Base-by-base conservation (phyloP, 2,888 invertebrate species). In the Amphipoea lucens region DNA sequence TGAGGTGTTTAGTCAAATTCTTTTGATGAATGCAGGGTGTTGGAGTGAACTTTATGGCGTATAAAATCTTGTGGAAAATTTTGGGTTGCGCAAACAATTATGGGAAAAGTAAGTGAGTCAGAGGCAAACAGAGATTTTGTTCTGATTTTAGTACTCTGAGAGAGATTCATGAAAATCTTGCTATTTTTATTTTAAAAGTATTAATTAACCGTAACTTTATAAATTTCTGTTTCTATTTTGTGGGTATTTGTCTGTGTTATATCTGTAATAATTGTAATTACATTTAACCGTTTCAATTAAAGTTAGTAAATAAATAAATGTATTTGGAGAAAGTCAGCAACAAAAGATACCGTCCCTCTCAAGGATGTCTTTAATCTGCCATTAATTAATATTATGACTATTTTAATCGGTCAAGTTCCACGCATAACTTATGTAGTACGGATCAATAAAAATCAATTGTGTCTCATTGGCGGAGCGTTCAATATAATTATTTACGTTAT, bases 1-100 rank as follows among this genome's bases (percentile, higher is more conserved):
- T 81, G 76, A 83, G 85, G 86, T 86, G 78, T 86, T 88, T 84
- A 85, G 69, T 76, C 67, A 80, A 78, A 84, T 82, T 71, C 48
- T 82, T 88, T 79, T 85, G 82, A 82, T 79, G 82, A 79, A 83
- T 83, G 66, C 81, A 78, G 23, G 69, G 69, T 68, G 73, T 76
- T 45, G 72, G 57, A 72, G 75, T 62, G 62, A 84, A 85, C 77
- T 74, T 82, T 74, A 48, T 78, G 60, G 74, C n/a, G 69, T 75
- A 70, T 62, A 68, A 60, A 78, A 74, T 57, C 29, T 75, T 62
- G 45, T 20, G 45, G 36, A 65, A 77, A 77, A 79, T 66, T 75
- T 65, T 45, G 68, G n/a, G 40, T 54, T 51, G 40, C 12, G 17
- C 69, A 36, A 76, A 36, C 20, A 76, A n/a, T 29, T 4, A 29